Conservation (phyloP, 2,797 vertebrate genomes). For the Macropus fuliginosus region DNA sequence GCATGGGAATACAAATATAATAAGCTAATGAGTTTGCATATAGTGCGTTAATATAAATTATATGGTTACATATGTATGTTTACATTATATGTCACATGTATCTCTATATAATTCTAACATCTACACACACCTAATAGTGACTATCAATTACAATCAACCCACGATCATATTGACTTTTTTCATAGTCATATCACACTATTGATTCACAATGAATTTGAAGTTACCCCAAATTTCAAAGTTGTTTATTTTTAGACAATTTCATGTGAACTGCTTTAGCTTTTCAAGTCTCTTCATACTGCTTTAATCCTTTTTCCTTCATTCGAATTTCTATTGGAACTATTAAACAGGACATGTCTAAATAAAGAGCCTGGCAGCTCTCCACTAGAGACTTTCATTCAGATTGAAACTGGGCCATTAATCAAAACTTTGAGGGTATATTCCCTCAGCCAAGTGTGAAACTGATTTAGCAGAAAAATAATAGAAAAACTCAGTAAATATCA, state of each 20-base stretch:
- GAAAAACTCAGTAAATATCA: neutral
- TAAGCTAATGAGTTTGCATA: neutral
- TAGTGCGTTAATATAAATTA: neutral
- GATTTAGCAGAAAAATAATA: neutral
- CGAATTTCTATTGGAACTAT: neutral
- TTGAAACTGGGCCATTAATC: neutral
- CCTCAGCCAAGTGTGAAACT: neutral
- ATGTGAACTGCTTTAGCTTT: neutral
- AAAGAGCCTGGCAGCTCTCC: neutral
- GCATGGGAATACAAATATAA: neutral
- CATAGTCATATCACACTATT: neutral
- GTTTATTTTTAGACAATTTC: neutral
- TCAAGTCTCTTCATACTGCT: neutral
- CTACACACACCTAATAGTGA: neutral
- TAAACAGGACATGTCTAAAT: neutral
- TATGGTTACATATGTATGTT: neutral
- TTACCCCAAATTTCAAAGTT: neutral
- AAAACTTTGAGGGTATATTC: neutral
- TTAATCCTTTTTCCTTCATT: neutral
- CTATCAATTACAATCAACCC: neutral
- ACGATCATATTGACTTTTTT: neutral
- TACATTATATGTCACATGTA: neutral
- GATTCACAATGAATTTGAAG: neutral
- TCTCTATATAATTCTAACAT: neutral
- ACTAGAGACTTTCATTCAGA: neutral